These are phyloP conservation scores for Epiblema foenella DNA, from an alignment of 2,888 invertebrate species.

Conservation along the genomic window DNA sequence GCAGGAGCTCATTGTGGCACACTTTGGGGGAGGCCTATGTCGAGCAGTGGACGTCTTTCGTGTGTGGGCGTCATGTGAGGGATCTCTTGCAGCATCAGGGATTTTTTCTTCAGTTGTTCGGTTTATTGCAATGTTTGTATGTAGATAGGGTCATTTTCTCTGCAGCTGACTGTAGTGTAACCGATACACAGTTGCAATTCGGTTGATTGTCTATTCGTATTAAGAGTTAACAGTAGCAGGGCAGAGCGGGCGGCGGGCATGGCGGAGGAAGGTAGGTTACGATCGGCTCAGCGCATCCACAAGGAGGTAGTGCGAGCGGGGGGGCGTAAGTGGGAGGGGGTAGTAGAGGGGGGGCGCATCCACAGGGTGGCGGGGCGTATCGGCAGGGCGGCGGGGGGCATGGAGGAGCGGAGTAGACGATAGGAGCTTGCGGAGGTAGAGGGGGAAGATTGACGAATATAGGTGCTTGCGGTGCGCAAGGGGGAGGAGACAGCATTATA, in stretches of 20 bases:
- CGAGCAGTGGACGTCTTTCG: too few relatives aligned
- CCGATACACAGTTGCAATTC: not conserved
- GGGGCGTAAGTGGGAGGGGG: not conserved
- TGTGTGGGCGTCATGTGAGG: too few relatives aligned
- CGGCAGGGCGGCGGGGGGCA: not conserved
- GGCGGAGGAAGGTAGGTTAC: constrained; percentile 44
- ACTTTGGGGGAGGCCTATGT: too few relatives aligned
- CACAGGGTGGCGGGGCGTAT: not conserved
- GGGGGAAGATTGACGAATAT: not conserved
- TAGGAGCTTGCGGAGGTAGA: constrained; percentile 6
- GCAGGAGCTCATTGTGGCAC: too few relatives aligned
- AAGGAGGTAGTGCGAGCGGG: constrained; percentile 3
- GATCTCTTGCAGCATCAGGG: too few relatives aligned
- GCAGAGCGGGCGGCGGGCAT: not conserved
- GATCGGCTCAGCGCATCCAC: constrained; percentile 13
- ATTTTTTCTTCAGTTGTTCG: too few relatives aligned
- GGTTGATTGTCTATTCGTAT: not conserved
- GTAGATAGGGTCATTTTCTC: too few relatives aligned
- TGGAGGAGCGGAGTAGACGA: constrained; percentile 25
- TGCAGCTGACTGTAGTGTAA: too few relatives aligned
- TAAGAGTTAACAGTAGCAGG: not conserved
- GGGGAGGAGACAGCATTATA: constrained; percentile 19
- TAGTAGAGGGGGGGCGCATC: not conserved
- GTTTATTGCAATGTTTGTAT: too few relatives aligned
- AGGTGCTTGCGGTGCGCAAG: not conserved